Evolutionary conservation across 2,113 vertebrate species (phyloP), one percentile per base, ranked within the genome.

Genomic region (Misgurnus anguillicaudatus): DNA sequence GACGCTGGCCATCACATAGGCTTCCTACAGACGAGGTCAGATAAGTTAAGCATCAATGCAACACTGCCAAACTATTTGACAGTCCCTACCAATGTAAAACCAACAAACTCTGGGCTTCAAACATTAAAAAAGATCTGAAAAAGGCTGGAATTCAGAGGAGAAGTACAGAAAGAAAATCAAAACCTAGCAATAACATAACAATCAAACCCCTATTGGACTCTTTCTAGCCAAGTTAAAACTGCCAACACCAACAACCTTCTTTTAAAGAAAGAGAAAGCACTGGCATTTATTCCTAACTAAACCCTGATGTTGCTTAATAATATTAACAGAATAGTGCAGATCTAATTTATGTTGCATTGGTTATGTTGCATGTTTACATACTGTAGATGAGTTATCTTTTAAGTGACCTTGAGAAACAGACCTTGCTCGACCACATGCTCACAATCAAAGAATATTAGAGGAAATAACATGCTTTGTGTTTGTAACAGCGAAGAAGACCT

Each of bases 1-100:
- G 62, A 99, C 96, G 0, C 94, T 99, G 82, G 98, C 98, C 98
- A 99, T 99, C 87, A 99, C 97, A 0, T 98, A 99, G 9, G 98
- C 98, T 90, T 99, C 97, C 98, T 99, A 90, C 2, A 31, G 77
- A 79, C 31, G 5, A 58, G 47, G 13, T 51, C 53, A 64, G 31
- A 79, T n/a, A 39, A 24, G 7, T 16, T 47, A 7, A n/a, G 39
- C 4, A 73, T 69, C 3, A 45, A 16, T 8, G 31, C 14, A 38
- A 41, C 53, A 21, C 6, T 72, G 70, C 17, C 48, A 57, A 57
- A 71, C 36, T 19, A 6, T 55, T 21, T 70, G 42, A 42, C 36
- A 72, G 7, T 58, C 53, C 8, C 3, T 53, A 3, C 14, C 13
- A 39, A 17, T 8, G 24, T 74, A 36, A 36, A 51, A 19, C 45